phyloP scores from a whole-genome alignment of 2,113 vertebrate genomes.

The Oryzias javanicus region DNA sequence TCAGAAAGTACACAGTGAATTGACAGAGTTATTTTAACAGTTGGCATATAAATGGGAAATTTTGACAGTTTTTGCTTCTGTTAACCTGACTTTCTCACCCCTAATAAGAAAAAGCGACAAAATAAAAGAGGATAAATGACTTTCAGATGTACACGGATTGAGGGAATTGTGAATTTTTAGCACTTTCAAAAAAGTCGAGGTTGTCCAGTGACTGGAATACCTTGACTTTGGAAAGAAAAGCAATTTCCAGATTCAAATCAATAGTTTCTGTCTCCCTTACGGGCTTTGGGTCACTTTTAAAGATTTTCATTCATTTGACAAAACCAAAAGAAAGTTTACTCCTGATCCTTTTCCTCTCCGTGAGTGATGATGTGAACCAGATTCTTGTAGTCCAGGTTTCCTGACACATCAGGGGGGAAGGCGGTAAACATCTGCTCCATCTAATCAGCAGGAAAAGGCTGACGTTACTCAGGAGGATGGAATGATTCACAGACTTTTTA shows the following conservation, averaged over 20 bases:
- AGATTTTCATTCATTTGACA: slow-evolving; percentile 7
- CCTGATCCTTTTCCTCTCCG: slow-evolving; percentile 93
- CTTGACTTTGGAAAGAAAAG: slow-evolving; percentile 18
- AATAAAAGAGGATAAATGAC: neutral
- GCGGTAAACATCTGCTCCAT: slow-evolving; percentile 94
- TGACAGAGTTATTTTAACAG: neutral
- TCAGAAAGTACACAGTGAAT: too few species aligned
- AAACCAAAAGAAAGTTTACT: slow-evolving; percentile 56
- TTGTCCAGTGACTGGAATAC: slow-evolving; percentile 2
- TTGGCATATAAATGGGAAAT: too few species aligned
- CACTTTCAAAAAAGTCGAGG: neutral
- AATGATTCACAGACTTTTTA: slow-evolving; percentile 24
- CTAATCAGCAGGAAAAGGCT: slow-evolving; percentile 61
- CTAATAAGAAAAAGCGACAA: too few species aligned
- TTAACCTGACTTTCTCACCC: too few species aligned
- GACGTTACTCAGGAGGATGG: neutral
- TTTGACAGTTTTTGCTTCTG: too few species aligned
- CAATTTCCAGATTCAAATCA: slow-evolving; percentile 1
- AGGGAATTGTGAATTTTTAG: neutral
- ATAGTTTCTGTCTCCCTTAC: slow-evolving; percentile 28
- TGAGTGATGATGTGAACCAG: slow-evolving; percentile 96
- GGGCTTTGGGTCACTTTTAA: slow-evolving; percentile 8
- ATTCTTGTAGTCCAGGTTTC: slow-evolving; percentile 95
- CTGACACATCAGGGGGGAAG: slow-evolving; percentile 92
- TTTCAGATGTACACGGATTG: slow-evolving; percentile 1